Evolutionary conservation across 1,140 invertebrate genomes (phyloP).

Genomic region (Danaus plexippus): DNA sequence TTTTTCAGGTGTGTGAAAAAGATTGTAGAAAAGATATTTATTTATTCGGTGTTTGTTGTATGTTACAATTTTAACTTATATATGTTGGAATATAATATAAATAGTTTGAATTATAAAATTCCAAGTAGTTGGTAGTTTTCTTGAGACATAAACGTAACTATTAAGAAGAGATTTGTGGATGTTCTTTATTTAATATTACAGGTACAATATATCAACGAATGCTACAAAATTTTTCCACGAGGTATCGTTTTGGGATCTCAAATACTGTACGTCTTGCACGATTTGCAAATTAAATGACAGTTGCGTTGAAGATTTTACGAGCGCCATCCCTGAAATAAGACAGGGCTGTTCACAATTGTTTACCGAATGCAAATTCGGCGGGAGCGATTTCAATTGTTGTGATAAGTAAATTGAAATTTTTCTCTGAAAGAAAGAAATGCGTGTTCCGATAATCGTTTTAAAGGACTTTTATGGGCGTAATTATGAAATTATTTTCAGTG

Average conservation of each 20-base stretch:
- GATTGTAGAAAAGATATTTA: too few species aligned
- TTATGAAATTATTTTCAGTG: neutral
- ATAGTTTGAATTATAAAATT: too few species aligned
- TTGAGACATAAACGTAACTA: too few species aligned
- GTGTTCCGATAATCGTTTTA: neutral
- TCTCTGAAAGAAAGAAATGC: neutral
- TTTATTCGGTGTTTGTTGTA: too few species aligned
- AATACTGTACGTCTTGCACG: constrained; percentile 40
- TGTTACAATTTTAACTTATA: too few species aligned
- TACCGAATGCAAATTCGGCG: constrained; percentile 47
- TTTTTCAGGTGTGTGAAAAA: too few species aligned
- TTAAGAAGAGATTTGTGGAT: neutral
- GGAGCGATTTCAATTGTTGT: constrained; percentile 42
- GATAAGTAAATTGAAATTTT: constrained; percentile 30
- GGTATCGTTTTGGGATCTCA: constrained; percentile 37
- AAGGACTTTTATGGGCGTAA: neutral
- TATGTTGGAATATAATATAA: too few species aligned
- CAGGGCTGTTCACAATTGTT: constrained; percentile 36
- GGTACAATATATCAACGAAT: constrained; percentile 30
- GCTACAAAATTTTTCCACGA: constrained; percentile 40
- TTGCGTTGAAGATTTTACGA: constrained; percentile 33
- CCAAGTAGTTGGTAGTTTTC: too few species aligned
- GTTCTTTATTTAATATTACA: constrained; percentile 16
- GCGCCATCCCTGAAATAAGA: constrained; percentile 26
- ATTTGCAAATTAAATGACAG: constrained; percentile 36